phyloP scores from a whole-genome alignment of 2,113 vertebrate species.

The Cariama cristata region DNA sequence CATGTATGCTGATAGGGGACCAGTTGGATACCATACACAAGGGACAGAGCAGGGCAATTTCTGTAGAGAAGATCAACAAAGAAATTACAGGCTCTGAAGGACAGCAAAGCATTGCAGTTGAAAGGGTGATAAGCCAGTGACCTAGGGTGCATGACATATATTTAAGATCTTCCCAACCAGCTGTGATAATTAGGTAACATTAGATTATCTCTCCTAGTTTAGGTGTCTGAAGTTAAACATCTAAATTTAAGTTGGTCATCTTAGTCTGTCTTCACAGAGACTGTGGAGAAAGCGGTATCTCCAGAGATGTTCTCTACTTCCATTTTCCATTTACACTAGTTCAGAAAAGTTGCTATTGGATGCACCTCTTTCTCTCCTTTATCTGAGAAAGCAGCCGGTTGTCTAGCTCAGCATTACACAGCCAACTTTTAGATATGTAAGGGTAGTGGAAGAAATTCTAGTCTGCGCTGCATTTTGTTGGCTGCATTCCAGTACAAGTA shows the following conservation, averaged over 20 bases:
- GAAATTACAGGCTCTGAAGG: neutral
- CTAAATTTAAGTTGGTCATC: neutral
- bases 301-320: neutral
- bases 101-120: neutral
- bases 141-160: neutral
- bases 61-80: neutral
- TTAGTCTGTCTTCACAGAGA: neutral
- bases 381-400: neutral
- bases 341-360: neutral
- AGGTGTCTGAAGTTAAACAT: neutral
- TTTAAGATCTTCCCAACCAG: neutral
- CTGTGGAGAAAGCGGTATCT: neutral
- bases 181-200: neutral
- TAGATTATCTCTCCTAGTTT: neutral
- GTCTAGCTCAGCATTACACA: neutral
- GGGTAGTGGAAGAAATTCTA: neutral
- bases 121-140: neutral
- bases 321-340: neutral
- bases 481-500: neutral
- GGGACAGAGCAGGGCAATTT: neutral
- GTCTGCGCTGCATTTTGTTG: neutral
- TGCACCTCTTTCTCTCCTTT: neutral
- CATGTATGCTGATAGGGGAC: neutral
- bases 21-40: neutral
- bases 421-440: neutral